Base-by-base conservation (phyloP, 2,113 vertebrate genomes). In the Balaeniceps rex region DNA sequence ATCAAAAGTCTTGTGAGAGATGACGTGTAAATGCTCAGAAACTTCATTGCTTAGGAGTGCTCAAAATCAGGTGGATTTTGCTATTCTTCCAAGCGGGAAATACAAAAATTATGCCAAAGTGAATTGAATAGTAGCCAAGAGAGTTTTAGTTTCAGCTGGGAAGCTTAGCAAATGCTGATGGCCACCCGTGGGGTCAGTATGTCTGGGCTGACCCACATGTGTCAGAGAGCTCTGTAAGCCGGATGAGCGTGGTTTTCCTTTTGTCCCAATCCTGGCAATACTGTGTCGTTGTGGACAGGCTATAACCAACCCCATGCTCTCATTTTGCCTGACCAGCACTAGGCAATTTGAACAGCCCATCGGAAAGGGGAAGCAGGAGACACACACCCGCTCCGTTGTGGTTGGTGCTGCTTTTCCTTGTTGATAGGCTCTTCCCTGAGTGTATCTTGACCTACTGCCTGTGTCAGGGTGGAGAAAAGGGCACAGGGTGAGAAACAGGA, bases 261-360 rank as follows among this genome's bases (percentile, higher is more conserved):
- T 81, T 83, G 40, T 54, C 51, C 24, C 80, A 19, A 44, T 4
- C 31, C 58, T 72, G 87, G 68, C 2, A 10, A 38, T 49, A 26
- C 71, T 1, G 0, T 0, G 1, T 63, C 22, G 1, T 7, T 86
- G 57, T 44, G 71, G 87, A 47, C 77, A 80, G 68, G 40, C 76
- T 91, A 46, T 40, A 34, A 69, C 63, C 40, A 92, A 86, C 61
- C 29, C 36, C 42, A 34, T 0, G 0, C 51, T 79, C 42, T 40
- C n/a, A 7, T 83, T 66, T 54, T 0, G 0, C 64, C 76, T 34
- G 54, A 44, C 49, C 58, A 72, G 4, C 7, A 34, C 19, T n/a
- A 77, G 38, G n/a, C 38, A 29, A 1, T 46, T 29, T 47, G 61
- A 88, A 74, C 0, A 0, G 38, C n/a, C 44, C 2, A 3, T 87